Evolutionary conservation across 2,797 vertebrate genomes (phyloP).

Genomic region (Anas bahamensis): DNA sequence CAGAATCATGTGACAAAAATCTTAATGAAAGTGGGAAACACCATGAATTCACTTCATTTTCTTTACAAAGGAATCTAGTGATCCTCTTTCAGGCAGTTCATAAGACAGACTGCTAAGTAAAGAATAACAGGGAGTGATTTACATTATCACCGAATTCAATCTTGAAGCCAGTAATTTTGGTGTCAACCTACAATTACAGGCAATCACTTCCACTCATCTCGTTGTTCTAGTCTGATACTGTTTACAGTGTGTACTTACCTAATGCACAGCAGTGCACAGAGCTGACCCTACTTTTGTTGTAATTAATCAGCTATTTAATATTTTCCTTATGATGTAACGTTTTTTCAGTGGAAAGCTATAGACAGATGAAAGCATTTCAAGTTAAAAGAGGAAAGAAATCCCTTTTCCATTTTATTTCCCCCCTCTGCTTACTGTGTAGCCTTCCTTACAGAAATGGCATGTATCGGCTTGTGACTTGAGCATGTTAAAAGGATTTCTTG

Average conservation of each 20-base stretch:
- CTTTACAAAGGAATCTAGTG: not conserved
- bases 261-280: not conserved
- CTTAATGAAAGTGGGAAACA: not conserved
- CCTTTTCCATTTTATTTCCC: not conserved
- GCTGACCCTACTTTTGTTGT: not conserved
- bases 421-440: not conserved
- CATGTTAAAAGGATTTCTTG: not conserved
- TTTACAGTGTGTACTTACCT: conserved; percentile 15
- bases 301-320: not conserved
- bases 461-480: not conserved
- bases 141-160: conserved; percentile 54
- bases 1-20: not conserved
- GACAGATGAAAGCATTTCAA: not conserved
- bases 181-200: conserved; percentile 47
- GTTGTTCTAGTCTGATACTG: not conserved
- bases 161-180: conserved; percentile 60
- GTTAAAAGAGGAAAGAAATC: not conserved
- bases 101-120: conserved; percentile 33
- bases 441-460: not conserved
- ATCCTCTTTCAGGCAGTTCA: conserved; percentile 14
- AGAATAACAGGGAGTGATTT: conserved; percentile 45
- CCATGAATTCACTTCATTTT: not conserved
- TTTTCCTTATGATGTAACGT: not conserved
- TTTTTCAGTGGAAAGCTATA: not conserved
- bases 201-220: conserved; percentile 8